These are phyloP conservation scores for Parnassius apollo DNA, from an alignment of 2,888 invertebrate species.

Conservation along the genomic window DNA sequence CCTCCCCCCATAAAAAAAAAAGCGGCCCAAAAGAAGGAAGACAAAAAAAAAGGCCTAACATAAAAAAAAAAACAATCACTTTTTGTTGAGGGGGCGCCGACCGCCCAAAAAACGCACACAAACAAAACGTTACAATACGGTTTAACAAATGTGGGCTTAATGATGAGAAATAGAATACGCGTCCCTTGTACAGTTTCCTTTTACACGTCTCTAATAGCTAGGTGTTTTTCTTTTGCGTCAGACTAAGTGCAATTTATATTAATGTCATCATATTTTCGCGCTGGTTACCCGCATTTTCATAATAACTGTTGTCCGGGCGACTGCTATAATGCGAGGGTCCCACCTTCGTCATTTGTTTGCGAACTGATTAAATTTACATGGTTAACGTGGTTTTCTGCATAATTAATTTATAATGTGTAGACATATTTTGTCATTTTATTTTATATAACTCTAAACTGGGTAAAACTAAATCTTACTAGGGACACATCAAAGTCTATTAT, in stretches of 20 bases:
- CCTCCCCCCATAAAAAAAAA: too few relatives aligned
- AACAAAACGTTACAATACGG: slow-evolving; percentile 8
- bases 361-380: slow-evolving; percentile 74
- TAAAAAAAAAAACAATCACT: too few relatives aligned
- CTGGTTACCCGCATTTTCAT: slow-evolving; percentile 75
- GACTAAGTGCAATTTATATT: slow-evolving; percentile 76
- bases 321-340: slow-evolving; percentile 66
- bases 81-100: too few relatives aligned
- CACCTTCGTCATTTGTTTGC: slow-evolving; percentile 75
- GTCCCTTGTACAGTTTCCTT: slow-evolving; percentile 10
- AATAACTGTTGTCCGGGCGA: slow-evolving; percentile 65
- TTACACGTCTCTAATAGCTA: slow-evolving; percentile 36
- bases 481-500: too few relatives aligned
- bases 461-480: too few relatives aligned
- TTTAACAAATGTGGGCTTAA: slow-evolving; percentile 10
- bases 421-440: slow-evolving; percentile 14
- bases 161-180: slow-evolving; percentile 5
- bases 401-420: slow-evolving; percentile 50
- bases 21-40: too few relatives aligned
- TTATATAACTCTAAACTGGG: too few relatives aligned
- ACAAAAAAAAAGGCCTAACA: too few relatives aligned
- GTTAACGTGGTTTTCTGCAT: slow-evolving; percentile 56
- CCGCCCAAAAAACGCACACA: too few relatives aligned
- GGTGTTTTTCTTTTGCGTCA: slow-evolving; percentile 60
- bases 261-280: slow-evolving; percentile 74